A percentile compares a stretch with the other conserved stretches of the same genome.
phyloP scores from a whole-genome alignment of 2,113 vertebrate genomes.

The Psilopsiagon aurifrons region DNA sequence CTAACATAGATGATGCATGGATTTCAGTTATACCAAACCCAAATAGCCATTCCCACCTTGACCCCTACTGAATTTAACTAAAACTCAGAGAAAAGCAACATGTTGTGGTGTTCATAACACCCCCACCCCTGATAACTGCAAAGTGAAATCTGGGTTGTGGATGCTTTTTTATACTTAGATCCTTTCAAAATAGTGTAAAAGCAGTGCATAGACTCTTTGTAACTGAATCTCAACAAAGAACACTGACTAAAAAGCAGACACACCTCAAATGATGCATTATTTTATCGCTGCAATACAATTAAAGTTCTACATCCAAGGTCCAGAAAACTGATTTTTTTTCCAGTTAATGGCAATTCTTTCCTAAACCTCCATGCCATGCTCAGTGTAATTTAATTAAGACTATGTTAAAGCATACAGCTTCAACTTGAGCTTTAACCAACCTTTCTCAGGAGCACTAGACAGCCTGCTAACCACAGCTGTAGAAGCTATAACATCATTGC shows the following conservation, averaged over 20 bases:
- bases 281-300: background rate
- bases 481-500: background rate
- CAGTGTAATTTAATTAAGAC: background rate
- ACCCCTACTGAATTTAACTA: background rate
- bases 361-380: background rate
- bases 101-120: fast-evolving
- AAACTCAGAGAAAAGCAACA: background rate
- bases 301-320: background rate
- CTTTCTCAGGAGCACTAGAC: background rate
- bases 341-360: background rate
- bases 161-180: background rate
- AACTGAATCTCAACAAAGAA: background rate
- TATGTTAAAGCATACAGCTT: background rate
- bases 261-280: background rate
- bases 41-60: background rate
- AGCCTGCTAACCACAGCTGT: background rate
- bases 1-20: background rate
- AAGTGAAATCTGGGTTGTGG: background rate
- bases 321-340: background rate
- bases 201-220: background rate
- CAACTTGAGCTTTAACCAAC: background rate
- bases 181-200: background rate
- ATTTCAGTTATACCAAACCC: background rate
- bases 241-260: background rate
- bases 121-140: background rate